Conservation (phyloP, 2,797 vertebrate species). For the Champsocephalus gunnari region DNA sequence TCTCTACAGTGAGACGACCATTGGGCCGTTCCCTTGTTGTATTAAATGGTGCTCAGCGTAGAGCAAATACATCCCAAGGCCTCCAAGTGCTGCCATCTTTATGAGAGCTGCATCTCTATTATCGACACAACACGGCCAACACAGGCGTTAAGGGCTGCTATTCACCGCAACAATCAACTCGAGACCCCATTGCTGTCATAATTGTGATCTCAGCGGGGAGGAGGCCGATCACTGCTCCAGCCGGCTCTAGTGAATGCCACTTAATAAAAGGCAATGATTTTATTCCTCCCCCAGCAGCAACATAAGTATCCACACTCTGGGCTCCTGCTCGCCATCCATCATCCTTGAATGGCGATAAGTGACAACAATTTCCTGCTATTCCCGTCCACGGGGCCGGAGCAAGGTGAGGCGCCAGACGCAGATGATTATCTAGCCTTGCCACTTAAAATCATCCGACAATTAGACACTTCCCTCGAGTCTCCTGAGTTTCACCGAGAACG, state of each 20-base stretch:
- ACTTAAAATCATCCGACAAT: slow-evolving; percentile 80
- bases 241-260: slow-evolving; percentile 65
- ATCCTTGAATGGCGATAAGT: slow-evolving; percentile 75
- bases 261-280: slow-evolving; percentile 81
- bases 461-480: slow-evolving; percentile 62
- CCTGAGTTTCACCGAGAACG: slow-evolving; percentile 50
- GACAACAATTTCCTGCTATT: slow-evolving; percentile 74
- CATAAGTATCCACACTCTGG: slow-evolving; percentile 72
- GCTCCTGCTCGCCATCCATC: slow-evolving; percentile 70
- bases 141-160: slow-evolving; percentile 39
- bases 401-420: slow-evolving; percentile 50
- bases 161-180: slow-evolving; percentile 58
- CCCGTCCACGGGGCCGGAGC: slow-evolving; percentile 38
- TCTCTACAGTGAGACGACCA: slow-evolving; percentile 7
- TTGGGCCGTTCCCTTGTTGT: slow-evolving; percentile 30
- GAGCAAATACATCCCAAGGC: slow-evolving; percentile 54
- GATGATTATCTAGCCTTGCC: slow-evolving; percentile 68
- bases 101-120: slow-evolving; percentile 55
- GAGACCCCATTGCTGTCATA: slow-evolving; percentile 68
- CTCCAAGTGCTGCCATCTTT: slow-evolving; percentile 39
- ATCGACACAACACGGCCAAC: slow-evolving; percentile 49
- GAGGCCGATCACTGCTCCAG: slow-evolving; percentile 46
- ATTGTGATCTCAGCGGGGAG: slow-evolving; percentile 59
- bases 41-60: slow-evolving; percentile 37
- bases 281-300: slow-evolving; percentile 64